A percentile compares a stretch with the other conserved stretches of the same genome.
phyloP scores from a whole-genome alignment of 2,113 vertebrate species.

The Solea solea region DNA sequence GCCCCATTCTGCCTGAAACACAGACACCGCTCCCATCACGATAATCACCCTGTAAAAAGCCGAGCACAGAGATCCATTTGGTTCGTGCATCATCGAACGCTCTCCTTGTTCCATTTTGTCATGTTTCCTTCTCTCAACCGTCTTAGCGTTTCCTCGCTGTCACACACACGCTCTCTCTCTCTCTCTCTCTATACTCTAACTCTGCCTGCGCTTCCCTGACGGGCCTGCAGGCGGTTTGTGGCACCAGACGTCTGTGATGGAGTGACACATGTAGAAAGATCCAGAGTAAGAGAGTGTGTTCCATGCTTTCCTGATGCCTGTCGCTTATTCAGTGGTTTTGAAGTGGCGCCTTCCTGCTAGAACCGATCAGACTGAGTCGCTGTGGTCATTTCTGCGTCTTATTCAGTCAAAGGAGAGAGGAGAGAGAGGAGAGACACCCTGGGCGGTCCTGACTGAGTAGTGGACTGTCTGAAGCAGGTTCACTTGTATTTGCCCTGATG shows the following conservation, averaged over 20 bases:
- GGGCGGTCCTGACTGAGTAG: constrained; percentile 34
- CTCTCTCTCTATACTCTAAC: not conserved
- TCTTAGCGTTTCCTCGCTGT: not conserved
- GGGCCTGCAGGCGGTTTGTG: constrained; percentile 5
- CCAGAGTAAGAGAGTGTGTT: not conserved
- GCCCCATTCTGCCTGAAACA: constrained; percentile 18
- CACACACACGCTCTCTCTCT: not conserved
- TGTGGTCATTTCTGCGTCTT: constrained; percentile 43
- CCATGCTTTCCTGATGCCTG: constrained; percentile 11
- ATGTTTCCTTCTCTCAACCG: not conserved
- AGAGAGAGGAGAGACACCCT: constrained; percentile 19
- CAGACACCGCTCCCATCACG: constrained; percentile 10
- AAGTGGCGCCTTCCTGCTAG: constrained; percentile 33
- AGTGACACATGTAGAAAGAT: not conserved
- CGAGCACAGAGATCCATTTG: constrained; percentile 9
- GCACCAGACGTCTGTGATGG: constrained; percentile 24
- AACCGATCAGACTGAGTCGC: constrained; percentile 35
- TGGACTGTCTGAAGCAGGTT: constrained; percentile 13
- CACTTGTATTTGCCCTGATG: too few relatives aligned
- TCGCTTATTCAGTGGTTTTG: not conserved
- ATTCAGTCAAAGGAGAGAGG: constrained; percentile 36
- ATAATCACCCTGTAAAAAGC: constrained; percentile 15
- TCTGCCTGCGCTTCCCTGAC: constrained; percentile 9
- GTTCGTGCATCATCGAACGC: constrained; percentile 15
- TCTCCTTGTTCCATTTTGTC: not conserved